Evolutionary conservation across 2,113 vertebrate genomes (phyloP).

Genomic region (Sander lucioperca): DNA sequence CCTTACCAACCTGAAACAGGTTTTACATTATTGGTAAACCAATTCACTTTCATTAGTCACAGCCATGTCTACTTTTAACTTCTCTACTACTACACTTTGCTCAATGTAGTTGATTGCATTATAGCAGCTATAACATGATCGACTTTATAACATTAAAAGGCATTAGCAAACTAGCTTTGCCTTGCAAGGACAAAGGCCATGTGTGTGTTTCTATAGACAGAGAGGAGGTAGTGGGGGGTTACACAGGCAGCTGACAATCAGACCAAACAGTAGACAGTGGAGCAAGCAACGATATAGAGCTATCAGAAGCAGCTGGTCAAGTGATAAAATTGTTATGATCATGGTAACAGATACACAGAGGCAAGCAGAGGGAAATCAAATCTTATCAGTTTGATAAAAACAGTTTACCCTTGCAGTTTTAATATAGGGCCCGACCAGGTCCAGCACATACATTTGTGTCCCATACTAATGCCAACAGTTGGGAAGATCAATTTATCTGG

Average conservation of each 20-base stretch:
- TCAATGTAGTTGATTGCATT: neutral
- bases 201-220: constrained; percentile 42
- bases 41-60: neutral
- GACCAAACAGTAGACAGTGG: constrained; percentile 46
- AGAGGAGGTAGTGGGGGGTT: constrained; percentile 36
- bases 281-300: constrained; percentile 55
- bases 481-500: constrained; percentile 7
- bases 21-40: neutral
- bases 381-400: constrained; percentile 11
- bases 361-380: constrained; percentile 64
- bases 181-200: constrained; percentile 47
- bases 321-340: constrained; percentile 54
- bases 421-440: constrained; percentile 56
- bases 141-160: constrained; percentile 15
- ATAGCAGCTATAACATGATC: neutral
- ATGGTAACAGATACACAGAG: constrained; percentile 60
- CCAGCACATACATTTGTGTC: constrained; percentile 43
- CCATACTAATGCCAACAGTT: constrained; percentile 20
- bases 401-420: constrained; percentile 31
- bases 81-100: neutral
- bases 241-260: constrained; percentile 52
- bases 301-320: constrained; percentile 52
- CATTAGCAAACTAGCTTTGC: constrained; percentile 43
- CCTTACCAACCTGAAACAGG: neutral
- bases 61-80: neutral